phyloP scores from a whole-genome alignment of 2,888 invertebrate species.

The Ashinkailepas kermadecensis region DNA sequence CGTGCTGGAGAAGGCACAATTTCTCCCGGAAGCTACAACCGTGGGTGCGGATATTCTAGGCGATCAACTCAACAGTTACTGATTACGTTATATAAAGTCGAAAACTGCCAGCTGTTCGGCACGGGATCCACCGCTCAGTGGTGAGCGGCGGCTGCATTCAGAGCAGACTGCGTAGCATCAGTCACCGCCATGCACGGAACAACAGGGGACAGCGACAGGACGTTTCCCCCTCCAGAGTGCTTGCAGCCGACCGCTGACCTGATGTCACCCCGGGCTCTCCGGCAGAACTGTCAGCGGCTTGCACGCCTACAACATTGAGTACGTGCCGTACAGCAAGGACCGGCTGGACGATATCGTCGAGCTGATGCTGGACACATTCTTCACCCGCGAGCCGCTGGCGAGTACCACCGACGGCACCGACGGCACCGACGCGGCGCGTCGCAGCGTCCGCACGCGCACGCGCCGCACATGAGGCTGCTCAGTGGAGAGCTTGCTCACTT shows the following conservation, averaged over 20 bases:
- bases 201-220: not conserved
- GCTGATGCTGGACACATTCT: slow-evolving; percentile 7
- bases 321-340: slow-evolving; percentile 12
- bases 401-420: not conserved
- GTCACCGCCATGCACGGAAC: not conserved
- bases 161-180: not conserved
- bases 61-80: no score
- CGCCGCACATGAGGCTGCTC: no score
- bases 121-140: no score
- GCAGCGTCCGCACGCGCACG: no score
- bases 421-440: no score
- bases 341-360: not conserved
- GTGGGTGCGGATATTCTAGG: no score
- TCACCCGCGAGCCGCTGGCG: slow-evolving; percentile 7
- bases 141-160: not conserved
- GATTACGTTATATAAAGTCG: no score
- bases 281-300: not conserved
- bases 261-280: not conserved
- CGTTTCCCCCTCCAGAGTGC: not conserved
- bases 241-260: not conserved
- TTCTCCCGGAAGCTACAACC: no score
- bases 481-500: no score
- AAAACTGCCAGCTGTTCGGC: no score
- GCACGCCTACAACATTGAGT: slow-evolving; percentile 18
- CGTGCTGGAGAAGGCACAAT: no score